Conservation (phyloP, 2,888 invertebrate genomes). For the Drosophila tanythrix region DNA sequence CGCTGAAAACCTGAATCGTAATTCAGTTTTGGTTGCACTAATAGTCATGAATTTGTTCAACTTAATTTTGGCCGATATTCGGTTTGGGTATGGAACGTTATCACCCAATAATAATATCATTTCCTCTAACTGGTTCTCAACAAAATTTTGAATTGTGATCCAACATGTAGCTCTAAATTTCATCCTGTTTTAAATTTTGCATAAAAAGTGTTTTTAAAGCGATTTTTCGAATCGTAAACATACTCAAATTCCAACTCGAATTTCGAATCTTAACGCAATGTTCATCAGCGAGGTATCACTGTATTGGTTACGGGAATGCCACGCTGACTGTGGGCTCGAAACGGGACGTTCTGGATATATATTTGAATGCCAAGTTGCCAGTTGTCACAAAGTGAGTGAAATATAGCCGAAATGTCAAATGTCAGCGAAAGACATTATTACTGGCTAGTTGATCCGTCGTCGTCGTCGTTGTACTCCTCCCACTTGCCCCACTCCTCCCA, state of each 20-base stretch:
- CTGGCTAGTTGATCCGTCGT: constrained; percentile 73
- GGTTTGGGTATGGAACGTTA: too few relatives aligned
- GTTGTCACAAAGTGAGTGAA: constrained; percentile 81
- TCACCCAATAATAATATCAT: too few relatives aligned
- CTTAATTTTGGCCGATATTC: neutral
- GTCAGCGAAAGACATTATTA: constrained; percentile 81
- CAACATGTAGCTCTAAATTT: too few relatives aligned
- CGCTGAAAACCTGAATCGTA: neutral
- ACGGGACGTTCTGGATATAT: constrained; percentile 55
- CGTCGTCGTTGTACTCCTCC: constrained; percentile 19
- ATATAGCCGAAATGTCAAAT: constrained; percentile 82
- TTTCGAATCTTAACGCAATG: neutral
- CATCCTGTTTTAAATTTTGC: too few relatives aligned
- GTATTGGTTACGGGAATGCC: constrained; percentile 5
- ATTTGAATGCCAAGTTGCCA: constrained; percentile 80
- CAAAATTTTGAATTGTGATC: too few relatives aligned
- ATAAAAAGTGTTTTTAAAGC: too few relatives aligned
- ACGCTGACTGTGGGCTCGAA: constrained; percentile 14
- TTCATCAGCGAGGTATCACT: neutral
- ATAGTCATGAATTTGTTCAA: neutral
- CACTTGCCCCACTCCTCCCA: too few relatives aligned
- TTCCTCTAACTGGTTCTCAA: too few relatives aligned
- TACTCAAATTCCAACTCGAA: neutral
- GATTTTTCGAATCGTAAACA: neutral
- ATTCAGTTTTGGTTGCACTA: neutral